A percentile compares a stretch with the other conserved stretches of the same genome.
These are phyloP conservation scores for Phrynocephalus forsythii DNA, from an alignment of 2,797 vertebrate species.

Conservation along the genomic window DNA sequence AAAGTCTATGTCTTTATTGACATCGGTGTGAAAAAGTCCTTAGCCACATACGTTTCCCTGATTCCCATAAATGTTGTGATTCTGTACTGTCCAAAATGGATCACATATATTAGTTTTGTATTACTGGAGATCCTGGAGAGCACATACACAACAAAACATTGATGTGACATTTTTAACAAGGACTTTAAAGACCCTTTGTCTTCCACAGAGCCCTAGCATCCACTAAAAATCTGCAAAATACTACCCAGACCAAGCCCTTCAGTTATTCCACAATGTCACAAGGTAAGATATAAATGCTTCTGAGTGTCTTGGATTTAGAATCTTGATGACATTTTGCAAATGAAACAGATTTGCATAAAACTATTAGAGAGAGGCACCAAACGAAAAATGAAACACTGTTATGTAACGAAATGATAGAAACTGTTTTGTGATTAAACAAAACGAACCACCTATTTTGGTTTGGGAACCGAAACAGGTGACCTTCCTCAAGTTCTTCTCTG, in stretches of 20 bases:
- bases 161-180: neutral
- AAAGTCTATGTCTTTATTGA: neutral
- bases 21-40: too few relatives aligned
- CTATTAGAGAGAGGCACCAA: neutral
- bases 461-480: too few relatives aligned
- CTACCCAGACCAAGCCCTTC: neutral
- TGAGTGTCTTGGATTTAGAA: neutral
- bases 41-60: neutral
- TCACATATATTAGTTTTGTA: neutral
- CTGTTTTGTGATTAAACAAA: too few relatives aligned
- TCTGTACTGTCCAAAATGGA: neutral
- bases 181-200: slow-evolving; percentile 47
- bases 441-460: too few relatives aligned
- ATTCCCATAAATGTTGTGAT: neutral
- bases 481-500: too few relatives aligned
- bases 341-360: neutral
- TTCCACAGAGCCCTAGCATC: slow-evolving; percentile 44
- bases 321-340: accelerated
- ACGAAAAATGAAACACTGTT: too few relatives aligned
- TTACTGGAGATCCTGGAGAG: neutral
- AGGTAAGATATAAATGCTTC: neutral
- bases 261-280: neutral
- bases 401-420: too few relatives aligned
- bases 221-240: neutral
- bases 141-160: neutral